Conservation (phyloP, 2,797 vertebrate genomes). For the Notolepis coatsorum region DNA sequence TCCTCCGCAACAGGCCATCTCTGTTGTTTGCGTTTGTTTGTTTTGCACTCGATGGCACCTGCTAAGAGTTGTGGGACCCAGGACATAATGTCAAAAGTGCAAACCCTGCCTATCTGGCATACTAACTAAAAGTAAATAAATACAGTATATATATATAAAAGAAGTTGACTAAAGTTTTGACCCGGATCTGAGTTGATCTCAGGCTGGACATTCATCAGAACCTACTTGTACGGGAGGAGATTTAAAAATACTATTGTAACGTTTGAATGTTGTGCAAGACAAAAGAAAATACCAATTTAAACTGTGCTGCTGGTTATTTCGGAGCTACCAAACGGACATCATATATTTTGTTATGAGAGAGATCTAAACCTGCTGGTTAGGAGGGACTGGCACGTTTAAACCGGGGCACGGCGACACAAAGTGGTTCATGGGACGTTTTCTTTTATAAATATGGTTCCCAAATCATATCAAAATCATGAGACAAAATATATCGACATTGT, state of each 20-base stretch:
- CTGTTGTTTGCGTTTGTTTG: neutral
- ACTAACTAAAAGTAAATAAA: constrained; percentile 22
- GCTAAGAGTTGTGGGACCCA: constrained; percentile 14
- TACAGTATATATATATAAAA: too few species aligned
- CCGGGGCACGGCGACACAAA: constrained; percentile 32
- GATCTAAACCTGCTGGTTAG: neutral
- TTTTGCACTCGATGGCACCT: constrained; percentile 35
- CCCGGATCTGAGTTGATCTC: constrained; percentile 4
- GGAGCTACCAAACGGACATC: constrained; percentile 9
- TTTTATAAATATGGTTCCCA: constrained; percentile 38
- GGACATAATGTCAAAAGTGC: constrained; percentile 56
- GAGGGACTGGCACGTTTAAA: neutral
- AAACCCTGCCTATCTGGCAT: constrained; percentile 44
- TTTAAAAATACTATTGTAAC: constrained; percentile 10
- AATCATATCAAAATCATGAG: constrained; percentile 47
- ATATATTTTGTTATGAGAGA: constrained; percentile 15
- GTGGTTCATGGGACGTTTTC: constrained; percentile 69
- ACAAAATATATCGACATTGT: constrained; percentile 52
- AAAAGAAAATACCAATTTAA: neutral
- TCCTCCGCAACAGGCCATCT: neutral
- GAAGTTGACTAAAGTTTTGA: constrained; percentile 7
- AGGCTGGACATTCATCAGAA: constrained; percentile 18
- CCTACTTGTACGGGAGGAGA: constrained; percentile 12
- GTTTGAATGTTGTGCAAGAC: constrained; percentile 7
- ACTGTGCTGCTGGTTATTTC: neutral